Evolutionary conservation across 1,140 invertebrate species (phyloP).

Genomic region (Telenomus remus): DNA sequence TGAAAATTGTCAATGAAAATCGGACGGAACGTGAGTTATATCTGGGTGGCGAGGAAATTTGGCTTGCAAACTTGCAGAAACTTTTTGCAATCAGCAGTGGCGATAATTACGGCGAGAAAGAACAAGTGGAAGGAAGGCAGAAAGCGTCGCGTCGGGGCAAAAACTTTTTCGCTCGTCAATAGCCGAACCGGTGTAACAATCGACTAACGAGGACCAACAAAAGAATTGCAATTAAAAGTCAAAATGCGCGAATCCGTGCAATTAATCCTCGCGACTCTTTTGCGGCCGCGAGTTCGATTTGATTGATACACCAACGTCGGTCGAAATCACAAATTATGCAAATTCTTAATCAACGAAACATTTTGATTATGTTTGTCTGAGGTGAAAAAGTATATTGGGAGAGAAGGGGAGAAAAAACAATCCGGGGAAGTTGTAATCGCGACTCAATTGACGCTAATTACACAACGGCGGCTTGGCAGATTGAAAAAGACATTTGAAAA

Average conservation of each 20-base stretch:
- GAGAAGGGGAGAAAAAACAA: background rate
- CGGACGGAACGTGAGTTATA: too few species aligned
- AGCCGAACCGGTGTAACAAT: slow-evolving; percentile 27
- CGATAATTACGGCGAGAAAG: slow-evolving; percentile 10
- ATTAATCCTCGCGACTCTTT: slow-evolving; percentile 42
- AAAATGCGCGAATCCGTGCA: slow-evolving; percentile 47
- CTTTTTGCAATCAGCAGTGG: slow-evolving; percentile 12
- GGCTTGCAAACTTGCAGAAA: background rate
- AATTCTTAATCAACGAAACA: too few species aligned
- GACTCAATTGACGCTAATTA: slow-evolving; percentile 37
- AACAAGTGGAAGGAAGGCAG: background rate
- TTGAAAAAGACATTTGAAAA: slow-evolving; percentile 17
- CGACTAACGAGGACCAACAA: slow-evolving; percentile 40
- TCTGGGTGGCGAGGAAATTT: too few species aligned
- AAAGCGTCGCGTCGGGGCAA: slow-evolving; percentile 13
- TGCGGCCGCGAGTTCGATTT: slow-evolving; percentile 40
- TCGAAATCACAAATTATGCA: too few species aligned
- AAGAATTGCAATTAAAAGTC: slow-evolving; percentile 53
- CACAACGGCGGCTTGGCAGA: slow-evolving; percentile 11
- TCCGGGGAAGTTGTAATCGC: slow-evolving; percentile 22
- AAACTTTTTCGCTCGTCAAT: slow-evolving; percentile 26
- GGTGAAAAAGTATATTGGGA: too few species aligned
- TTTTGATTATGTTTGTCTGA: too few species aligned
- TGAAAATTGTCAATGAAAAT: too few species aligned
- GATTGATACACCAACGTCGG: slow-evolving; percentile 30